Base-by-base conservation (phyloP, 2,797 vertebrate genomes). In the Petrocephalus schoutedeni region DNA sequence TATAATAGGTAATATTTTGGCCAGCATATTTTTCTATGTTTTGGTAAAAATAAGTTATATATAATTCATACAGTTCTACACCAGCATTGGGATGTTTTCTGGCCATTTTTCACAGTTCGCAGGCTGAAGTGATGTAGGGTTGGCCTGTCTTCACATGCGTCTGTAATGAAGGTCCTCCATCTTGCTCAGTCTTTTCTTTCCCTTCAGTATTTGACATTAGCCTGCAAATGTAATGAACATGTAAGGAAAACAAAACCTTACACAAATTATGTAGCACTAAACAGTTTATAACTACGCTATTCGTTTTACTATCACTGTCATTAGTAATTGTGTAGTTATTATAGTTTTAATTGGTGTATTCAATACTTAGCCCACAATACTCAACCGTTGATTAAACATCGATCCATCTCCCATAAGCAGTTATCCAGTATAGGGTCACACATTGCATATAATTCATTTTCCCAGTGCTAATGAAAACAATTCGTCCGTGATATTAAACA, bases 251-350 rank as follows among this genome's bases (percentile, higher is more conserved):
- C 74, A n/a, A 41, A n/a, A 49, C 7, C 41, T 45, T 41, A 77
- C 71, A 41, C 19, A 77, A 49, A 49, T 77, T 19, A 77, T 45
- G 36, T 41, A 77, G 16, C 41, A 57, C 54, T 32, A 58, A 57
- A 85, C 56, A 54, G 51, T 57, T 28, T 16, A 56, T 56, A 57
- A 57, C 53, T 85, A 36, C n/a, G 23, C 23, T 51, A 51, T 85
- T 32, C 12, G 4, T 54, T 57, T 58, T 85, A 86, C 3, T 23
- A 21, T 49, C 21, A 67, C n/a, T 49, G 10, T 51, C 36, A 23
- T 51, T 64, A 67, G 59, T 56, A 84, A 84, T 84, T 84, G 82
- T 80, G 19, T 80, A 21, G 41, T 80, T 49, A 49, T 80, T 80
- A 80, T 80, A 4, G 19, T 80, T 80, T 80, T 80, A 49, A 80